Percentiles rank a stretch among this genome's conserved stretches.
Evolutionary conservation across 2,113 vertebrate genomes (phyloP).

Genomic region (Oplegnathus fasciatus): DNA sequence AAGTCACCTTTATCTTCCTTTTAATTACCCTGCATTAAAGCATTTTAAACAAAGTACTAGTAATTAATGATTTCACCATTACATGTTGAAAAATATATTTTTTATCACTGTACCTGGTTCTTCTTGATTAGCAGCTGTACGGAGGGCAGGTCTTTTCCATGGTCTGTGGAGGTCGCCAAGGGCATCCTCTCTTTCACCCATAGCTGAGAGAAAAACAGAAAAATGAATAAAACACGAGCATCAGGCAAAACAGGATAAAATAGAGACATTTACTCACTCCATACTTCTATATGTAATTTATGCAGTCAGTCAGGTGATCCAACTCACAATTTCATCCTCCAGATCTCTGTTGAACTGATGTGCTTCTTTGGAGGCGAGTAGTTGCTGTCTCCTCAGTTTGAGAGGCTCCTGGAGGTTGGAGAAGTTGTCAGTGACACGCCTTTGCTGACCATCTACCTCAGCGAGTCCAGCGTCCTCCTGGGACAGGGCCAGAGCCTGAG

Average conservation of each 20-base stretch:
- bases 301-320: not conserved
- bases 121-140: slow-evolving; percentile 96
- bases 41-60: not conserved
- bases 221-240: slow-evolving; percentile 5
- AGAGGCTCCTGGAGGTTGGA: slow-evolving; percentile 88
- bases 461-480: slow-evolving; percentile 89
- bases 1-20: not conserved
- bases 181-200: slow-evolving; percentile 94
- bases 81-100: not conserved
- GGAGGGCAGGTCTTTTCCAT: slow-evolving; percentile 93
- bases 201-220: slow-evolving; percentile 79
- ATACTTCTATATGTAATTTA: not conserved
- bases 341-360: slow-evolving; percentile 95
- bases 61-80: not conserved
- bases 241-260: not conserved
- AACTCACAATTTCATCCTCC: slow-evolving; percentile 95
- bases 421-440: slow-evolving; percentile 87
- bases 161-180: slow-evolving; percentile 91
- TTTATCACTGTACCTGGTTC: slow-evolving; percentile 87
- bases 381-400: slow-evolving; percentile 81
- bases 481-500: slow-evolving; percentile 89
- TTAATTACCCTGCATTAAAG: not conserved
- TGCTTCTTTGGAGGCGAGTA: slow-evolving; percentile 91
- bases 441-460: slow-evolving; percentile 90
- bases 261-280: not conserved